Evolutionary conservation across 2,888 invertebrate species (phyloP).

Genomic region (Drosophila longiperda): DNA sequence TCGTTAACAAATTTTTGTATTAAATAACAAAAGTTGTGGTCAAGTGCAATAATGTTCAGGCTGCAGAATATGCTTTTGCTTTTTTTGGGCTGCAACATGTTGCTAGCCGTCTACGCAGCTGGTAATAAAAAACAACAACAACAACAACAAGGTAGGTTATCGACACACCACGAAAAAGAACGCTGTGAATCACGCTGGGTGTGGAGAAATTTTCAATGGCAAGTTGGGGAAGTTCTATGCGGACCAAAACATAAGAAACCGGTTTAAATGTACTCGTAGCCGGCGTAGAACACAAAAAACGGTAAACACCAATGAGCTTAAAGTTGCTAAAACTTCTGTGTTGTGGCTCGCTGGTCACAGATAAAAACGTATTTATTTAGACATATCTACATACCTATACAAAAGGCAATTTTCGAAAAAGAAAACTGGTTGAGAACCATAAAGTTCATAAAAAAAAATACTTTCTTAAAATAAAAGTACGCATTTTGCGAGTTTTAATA

Average conservation of each 20-base stretch:
- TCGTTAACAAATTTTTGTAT: constrained; percentile 16
- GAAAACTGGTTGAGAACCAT: not conserved
- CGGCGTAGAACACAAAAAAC: constrained; percentile 20
- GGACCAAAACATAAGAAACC: constrained; percentile 64
- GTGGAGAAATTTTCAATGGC: constrained; percentile 52
- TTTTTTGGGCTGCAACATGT: constrained; percentile 59
- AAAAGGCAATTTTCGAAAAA: not conserved
- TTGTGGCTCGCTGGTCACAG: constrained; percentile 9
- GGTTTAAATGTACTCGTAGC: constrained; percentile 43
- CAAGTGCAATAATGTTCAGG: constrained; percentile 57
- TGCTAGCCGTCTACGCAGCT: constrained; percentile 52
- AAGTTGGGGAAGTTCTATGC: constrained; percentile 51
- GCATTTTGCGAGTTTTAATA: not conserved
- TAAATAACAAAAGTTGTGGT: constrained; percentile 29
- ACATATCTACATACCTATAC: not conserved
- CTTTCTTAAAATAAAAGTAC: not conserved
- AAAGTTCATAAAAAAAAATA: not conserved
- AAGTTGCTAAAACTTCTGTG: constrained; percentile 26
- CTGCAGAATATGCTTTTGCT: constrained; percentile 55
- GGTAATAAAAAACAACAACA: constrained; percentile 59
- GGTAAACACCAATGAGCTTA: constrained; percentile 27
- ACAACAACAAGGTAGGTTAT: constrained; percentile 67
- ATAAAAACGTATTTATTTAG: not conserved
- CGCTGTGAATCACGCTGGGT: constrained; percentile 44
- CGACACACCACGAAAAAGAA: constrained; percentile 11